phyloP scores from a whole-genome alignment of 2,888 invertebrate genomes.

The Resseliella maxima region DNA sequence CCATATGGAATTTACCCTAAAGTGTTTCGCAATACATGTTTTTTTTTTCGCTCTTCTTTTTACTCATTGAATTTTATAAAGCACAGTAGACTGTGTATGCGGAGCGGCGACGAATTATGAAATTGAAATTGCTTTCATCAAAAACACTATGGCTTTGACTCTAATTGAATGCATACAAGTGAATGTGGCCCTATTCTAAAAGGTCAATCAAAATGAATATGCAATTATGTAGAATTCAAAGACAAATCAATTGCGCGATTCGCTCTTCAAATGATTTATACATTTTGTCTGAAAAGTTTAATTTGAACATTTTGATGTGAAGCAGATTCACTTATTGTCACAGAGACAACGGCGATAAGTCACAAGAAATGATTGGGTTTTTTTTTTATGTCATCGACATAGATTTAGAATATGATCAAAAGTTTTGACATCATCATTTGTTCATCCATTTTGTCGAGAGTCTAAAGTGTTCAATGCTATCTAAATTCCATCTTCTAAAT shows the following conservation, averaged over 20 bases:
- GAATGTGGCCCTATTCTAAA: background rate
- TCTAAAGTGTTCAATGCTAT: background rate
- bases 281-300: conserved; percentile 3
- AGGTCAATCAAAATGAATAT: conserved; percentile 27
- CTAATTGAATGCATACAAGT: conserved; percentile 15
- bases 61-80: background rate
- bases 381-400: too few species aligned
- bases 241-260: background rate
- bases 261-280: background rate
- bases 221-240: background rate
- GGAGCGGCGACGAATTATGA: background rate
- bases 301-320: background rate
- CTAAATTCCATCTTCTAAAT: conserved; percentile 29
- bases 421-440: conserved; percentile 30
- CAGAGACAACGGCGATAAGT: background rate
- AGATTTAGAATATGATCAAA: conserved; percentile 5
- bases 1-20: background rate
- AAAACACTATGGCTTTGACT: background rate
- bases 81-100: background rate
- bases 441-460: conserved; percentile 2
- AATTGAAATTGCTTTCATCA: background rate
- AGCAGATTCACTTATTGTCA: background rate
- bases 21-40: background rate
- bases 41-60: too few species aligned
- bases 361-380: background rate